A percentile compares a stretch with the other conserved stretches of the same genome.
These are phyloP conservation scores for Montipora capricornis DNA, from an alignment of 64 coral and sea anemone species.

Conservation along the genomic window DNA sequence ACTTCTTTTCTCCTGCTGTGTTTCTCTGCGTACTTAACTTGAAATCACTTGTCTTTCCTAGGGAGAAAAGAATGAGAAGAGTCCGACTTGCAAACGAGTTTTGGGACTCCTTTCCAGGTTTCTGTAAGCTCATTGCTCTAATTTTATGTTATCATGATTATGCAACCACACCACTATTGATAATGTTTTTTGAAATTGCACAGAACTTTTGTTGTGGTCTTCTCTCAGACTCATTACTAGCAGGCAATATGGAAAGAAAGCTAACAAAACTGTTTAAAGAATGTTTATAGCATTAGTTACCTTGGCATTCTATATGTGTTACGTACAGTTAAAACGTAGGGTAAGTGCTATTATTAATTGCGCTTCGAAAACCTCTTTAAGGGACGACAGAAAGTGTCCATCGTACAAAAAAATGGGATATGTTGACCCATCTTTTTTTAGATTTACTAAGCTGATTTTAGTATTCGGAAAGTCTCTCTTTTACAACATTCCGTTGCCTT, in stretches of 20 bases:
- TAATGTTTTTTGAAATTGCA: too few relatives aligned
- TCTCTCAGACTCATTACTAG: too few relatives aligned
- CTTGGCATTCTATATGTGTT: neutral
- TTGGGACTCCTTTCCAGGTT: conserved; percentile 46
- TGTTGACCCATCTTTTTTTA: too few relatives aligned
- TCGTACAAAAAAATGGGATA: too few relatives aligned
- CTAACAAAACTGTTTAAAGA: neutral
- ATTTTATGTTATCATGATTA: neutral
- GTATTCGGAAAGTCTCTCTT: too few relatives aligned
- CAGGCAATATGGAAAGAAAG: neutral
- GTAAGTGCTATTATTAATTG: too few relatives aligned
- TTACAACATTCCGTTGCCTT: too few relatives aligned
- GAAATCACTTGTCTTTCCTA: conserved; percentile 55
- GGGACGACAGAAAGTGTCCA: too few relatives aligned
- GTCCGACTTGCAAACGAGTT: conserved; percentile 56
- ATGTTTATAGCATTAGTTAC: neutral
- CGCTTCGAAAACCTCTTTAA: too few relatives aligned
- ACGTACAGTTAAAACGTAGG: neutral
- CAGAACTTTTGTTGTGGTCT: too few relatives aligned
- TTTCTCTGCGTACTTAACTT: conserved; percentile 21
- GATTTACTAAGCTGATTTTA: too few relatives aligned
- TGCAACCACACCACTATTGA: neutral
- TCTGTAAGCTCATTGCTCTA: conserved; percentile 20
- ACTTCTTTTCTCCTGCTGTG: conserved; percentile 45
- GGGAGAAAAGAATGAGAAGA: conserved; percentile 56